Percentiles rank a stretch among this genome's conserved stretches.
Conservation (phyloP, 2,113 vertebrate species). For the Prinia subflava region DNA sequence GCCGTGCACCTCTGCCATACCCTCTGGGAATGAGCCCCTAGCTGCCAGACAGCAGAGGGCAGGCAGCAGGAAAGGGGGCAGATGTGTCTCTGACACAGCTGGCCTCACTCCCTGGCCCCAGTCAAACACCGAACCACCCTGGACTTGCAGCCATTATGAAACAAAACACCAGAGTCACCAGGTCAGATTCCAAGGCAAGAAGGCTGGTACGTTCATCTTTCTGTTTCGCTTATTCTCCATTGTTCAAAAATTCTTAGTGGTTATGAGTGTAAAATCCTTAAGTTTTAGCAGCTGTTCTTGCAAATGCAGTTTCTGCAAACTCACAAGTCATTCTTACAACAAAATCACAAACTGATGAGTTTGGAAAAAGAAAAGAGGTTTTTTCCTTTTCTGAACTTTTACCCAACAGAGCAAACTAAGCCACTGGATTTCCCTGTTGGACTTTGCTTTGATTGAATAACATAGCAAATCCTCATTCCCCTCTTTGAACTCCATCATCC, state of each 20-base stretch:
- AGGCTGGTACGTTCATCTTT: accelerated
- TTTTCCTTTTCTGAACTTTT: background rate
- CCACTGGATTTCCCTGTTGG: background rate
- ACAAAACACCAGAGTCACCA: background rate
- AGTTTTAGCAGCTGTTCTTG: background rate
- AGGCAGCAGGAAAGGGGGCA: background rate
- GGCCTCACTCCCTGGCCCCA: background rate
- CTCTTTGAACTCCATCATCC: background rate
- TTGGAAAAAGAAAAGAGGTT: background rate
- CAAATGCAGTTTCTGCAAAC: background rate
- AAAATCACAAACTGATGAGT: background rate
- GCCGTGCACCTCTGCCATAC: accelerated
- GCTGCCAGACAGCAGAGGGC: background rate
- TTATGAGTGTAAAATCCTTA: background rate
- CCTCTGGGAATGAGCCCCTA: background rate
- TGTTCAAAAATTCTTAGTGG: background rate
- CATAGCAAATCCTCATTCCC: background rate
- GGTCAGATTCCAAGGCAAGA: background rate
- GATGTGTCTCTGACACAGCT: background rate
- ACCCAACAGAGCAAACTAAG: background rate
- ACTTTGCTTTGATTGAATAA: background rate
- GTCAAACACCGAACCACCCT: background rate
- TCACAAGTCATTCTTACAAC: background rate
- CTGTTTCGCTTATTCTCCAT: background rate
- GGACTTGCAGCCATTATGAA: background rate